Evolutionary conservation across 1,140 invertebrate genomes (phyloP).

Genomic region (Protaetia brevitarsis): DNA sequence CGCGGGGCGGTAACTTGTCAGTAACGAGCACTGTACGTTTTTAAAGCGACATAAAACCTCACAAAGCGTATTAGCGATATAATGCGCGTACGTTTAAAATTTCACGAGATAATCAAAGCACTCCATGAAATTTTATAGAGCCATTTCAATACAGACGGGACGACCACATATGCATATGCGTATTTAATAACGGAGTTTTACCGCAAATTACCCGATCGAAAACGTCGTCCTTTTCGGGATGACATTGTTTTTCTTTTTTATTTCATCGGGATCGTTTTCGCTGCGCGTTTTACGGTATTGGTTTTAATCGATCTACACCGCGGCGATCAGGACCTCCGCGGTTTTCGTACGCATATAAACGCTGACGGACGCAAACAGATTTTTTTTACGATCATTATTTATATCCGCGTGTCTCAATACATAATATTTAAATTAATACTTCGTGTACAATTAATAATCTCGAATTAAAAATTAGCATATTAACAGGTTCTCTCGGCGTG

Average conservation of each 20-base stretch:
- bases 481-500: neutral
- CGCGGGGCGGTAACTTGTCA: neutral
- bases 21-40: too few relatives aligned
- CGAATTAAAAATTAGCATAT: constrained; percentile 11
- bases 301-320: neutral
- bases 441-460: neutral
- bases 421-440: constrained; percentile 11
- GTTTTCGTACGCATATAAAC: neutral
- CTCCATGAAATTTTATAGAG: constrained; percentile 20
- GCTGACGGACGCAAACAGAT: neutral
- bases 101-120: constrained; percentile 5
- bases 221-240: neutral
- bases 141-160: neutral
- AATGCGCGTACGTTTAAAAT: constrained; percentile 1
- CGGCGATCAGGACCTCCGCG: neutral
- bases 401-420: neutral
- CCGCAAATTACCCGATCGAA: constrained; percentile 12
- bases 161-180: too few relatives aligned
- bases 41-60: neutral
- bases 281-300: neutral
- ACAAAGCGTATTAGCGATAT: neutral
- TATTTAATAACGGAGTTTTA: constrained; percentile 10
- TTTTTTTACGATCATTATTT: constrained; percentile 17
- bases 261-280: neutral
- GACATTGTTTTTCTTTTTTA: neutral